Base-by-base conservation (phyloP, 2,113 vertebrate genomes). In the Ageneiosus marmoratus region DNA sequence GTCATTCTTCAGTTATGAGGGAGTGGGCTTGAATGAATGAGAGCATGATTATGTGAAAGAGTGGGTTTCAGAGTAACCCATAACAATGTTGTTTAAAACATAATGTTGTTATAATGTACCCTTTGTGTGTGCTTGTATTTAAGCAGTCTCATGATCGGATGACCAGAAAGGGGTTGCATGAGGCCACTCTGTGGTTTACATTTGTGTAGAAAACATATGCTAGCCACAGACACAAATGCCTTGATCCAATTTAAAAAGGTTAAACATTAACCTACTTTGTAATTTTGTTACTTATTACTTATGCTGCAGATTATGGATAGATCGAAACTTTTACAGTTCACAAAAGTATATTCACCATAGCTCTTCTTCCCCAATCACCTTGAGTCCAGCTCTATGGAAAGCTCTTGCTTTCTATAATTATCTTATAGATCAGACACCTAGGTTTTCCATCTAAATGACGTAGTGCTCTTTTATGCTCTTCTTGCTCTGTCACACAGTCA, bases 1-100 rank as follows among this genome's bases (percentile, higher is more conserved):
- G 89, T 94, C 92, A 94, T 90, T 84, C 88, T 87, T 89, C 48
- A 90, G 91, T 88, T 93, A 94, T 93, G 90, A 93, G 89, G 91
- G 92, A 93, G 92, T 92, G 89, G 87, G 89, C 89, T 89, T 91
- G 90, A 93, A 92, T 91, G 91, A 91, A 89, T 87, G 87, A 50
- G 88, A 81, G 89, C 48, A 27, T 91, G 89, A 92, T 92, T 91
- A 91, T 90, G 88, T 87, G 88, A 92, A 89, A 91, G 91, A 89
- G 83, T 83, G 78, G 89, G 89, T 87, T 92, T 89, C 87, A 41
- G 83, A 85, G 86, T 79, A 74, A 72, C 83, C 76, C 82, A 86
- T 83, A 62, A 60, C 55, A 60, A 60, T 46, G 37, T 46, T 55
- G 51, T 55, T 76, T 55, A 53, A 55, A 53, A 55, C 50, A 34